Evolutionary conservation across 2,797 vertebrate species (phyloP).

Genomic region (Scomberomorus guttatus): DNA sequence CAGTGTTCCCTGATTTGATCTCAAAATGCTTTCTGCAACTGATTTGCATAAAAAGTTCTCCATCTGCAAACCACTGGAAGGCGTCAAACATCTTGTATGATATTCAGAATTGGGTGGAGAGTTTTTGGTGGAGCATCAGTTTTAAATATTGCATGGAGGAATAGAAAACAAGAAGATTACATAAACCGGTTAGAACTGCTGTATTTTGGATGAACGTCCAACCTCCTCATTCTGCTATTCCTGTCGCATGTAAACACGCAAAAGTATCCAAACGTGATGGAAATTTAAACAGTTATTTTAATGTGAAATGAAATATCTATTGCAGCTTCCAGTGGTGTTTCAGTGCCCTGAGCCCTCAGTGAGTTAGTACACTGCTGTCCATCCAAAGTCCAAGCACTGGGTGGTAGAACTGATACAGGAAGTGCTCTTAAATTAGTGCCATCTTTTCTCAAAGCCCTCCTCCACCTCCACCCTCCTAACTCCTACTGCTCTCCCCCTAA

Average conservation of each 20-base stretch:
- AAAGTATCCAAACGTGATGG: slow-evolving; percentile 13
- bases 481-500: slow-evolving; percentile 68
- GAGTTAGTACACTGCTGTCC: slow-evolving; percentile 14
- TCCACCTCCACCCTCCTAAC: slow-evolving; percentile 21
- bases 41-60: no score
- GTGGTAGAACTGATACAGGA: slow-evolving; percentile 80
- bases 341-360: slow-evolving; percentile 71
- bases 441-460: slow-evolving; percentile 81
- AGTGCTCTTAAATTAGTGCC: slow-evolving; percentile 85
- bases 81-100: background rate
- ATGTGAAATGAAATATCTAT: background rate
- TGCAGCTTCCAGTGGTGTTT: background rate
- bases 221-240: background rate
- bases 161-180: background rate
- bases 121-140: background rate
- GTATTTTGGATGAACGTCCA: background rate
- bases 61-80: background rate
- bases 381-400: background rate
- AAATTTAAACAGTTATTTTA: background rate
- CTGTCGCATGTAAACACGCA: background rate
- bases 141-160: background rate
- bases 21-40: no score
- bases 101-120: background rate
- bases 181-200: background rate
- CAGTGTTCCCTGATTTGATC: no score